Evolutionary conservation across 53 echinoderm and acorn worm species (phyloP).

Genomic region (Stichopus horrens): DNA sequence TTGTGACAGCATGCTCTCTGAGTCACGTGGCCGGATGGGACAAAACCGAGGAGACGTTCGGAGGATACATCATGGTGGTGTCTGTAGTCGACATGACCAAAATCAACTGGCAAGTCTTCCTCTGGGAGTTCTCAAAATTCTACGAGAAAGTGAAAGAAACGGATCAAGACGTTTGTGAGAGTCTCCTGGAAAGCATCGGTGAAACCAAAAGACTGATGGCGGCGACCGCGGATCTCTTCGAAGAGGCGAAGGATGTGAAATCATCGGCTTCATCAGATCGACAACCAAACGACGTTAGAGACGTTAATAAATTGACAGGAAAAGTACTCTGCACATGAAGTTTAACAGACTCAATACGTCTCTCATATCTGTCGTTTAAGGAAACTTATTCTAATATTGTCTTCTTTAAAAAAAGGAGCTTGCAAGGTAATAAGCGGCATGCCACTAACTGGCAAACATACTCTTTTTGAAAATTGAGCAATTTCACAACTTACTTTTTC

Average conservation of each 20-base stretch:
- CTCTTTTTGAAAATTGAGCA: too few species aligned
- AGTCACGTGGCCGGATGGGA: conserved; percentile 1
- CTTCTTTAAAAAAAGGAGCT: too few species aligned
- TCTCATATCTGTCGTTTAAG: too few species aligned
- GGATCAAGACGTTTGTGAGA: not conserved
- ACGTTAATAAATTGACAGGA: too few species aligned
- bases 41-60: not conserved
- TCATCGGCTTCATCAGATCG: not conserved
- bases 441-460: too few species aligned
- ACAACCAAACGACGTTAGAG: too few species aligned
- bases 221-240: not conserved
- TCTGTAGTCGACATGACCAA: not conserved
- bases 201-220: not conserved
- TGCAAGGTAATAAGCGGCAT: too few species aligned
- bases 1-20: not conserved
- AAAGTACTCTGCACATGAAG: too few species aligned
- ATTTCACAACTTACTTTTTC: too few species aligned
- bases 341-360: too few species aligned
- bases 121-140: conserved; percentile 23
- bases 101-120: not conserved
- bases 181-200: not conserved
- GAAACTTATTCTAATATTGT: too few species aligned
- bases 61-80: not conserved
- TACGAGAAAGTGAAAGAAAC: not conserved
- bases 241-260: not conserved